These are phyloP conservation scores for Pantherophis guttatus DNA, from an alignment of 2,113 vertebrate species.

Conservation along the genomic window DNA sequence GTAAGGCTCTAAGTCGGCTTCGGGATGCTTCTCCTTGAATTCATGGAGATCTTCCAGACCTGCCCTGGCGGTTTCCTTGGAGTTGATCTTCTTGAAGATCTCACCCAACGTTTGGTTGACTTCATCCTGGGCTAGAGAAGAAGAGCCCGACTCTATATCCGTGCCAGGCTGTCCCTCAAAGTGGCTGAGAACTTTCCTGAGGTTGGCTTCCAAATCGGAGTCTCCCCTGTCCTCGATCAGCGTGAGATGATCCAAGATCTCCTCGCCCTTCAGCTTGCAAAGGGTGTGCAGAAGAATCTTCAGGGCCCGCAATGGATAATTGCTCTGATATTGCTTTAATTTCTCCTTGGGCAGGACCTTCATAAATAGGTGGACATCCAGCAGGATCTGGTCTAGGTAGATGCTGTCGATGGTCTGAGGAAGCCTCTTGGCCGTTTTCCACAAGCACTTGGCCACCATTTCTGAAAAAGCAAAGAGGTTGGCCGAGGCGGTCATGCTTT, in stretches of 20 bases:
- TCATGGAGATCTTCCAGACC: constrained; percentile 75
- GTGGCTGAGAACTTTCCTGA: constrained; percentile 68
- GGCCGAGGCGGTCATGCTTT: constrained; percentile 67
- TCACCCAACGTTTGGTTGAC: constrained; percentile 66
- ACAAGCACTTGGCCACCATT: constrained; percentile 80
- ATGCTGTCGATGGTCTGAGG: constrained; percentile 72
- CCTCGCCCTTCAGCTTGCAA: constrained; percentile 75
- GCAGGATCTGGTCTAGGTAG: constrained; percentile 74
- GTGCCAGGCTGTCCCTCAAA: constrained; percentile 56
- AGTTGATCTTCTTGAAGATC: constrained; percentile 80
- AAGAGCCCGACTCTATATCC: constrained; percentile 57
- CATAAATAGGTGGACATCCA: constrained; percentile 76
- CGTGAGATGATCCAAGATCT: constrained; percentile 76
- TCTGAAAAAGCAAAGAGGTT: constrained; percentile 74
- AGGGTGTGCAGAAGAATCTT: constrained; percentile 78
- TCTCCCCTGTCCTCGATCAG: constrained; percentile 77
- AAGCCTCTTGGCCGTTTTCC: constrained; percentile 74
- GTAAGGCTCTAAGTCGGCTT: constrained; percentile 75
- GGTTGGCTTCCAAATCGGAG: constrained; percentile 75
- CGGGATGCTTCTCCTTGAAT: constrained; percentile 73
- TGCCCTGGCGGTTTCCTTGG: constrained; percentile 77
- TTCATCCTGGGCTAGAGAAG: constrained; percentile 65
- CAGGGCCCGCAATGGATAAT: constrained; percentile 74
- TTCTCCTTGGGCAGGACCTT: constrained; percentile 77
- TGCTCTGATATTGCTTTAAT: constrained; percentile 72